Conservation (phyloP, 1,140 invertebrate species). For the Pogonomyrmex barbatus region DNA sequence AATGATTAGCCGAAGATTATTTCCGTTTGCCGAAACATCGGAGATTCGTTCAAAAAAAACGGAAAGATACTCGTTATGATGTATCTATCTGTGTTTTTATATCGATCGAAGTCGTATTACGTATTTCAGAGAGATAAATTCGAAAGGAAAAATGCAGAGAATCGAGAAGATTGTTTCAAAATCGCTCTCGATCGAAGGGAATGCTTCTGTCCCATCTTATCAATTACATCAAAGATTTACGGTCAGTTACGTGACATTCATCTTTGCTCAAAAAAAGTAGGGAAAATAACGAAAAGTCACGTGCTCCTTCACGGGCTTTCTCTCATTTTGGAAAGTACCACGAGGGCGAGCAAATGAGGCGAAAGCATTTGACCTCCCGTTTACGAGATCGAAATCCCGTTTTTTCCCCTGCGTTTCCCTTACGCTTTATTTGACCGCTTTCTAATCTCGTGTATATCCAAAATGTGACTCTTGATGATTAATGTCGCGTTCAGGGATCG, state of each 20-base stretch:
- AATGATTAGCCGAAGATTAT: no score
- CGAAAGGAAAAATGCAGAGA: background rate
- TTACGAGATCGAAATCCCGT: slow-evolving; percentile 27
- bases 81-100: background rate
- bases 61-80: background rate
- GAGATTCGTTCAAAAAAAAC: no score
- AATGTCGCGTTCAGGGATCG: background rate
- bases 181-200: background rate
- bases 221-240: slow-evolving; percentile 24
- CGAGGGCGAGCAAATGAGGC: slow-evolving; percentile 35
- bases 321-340: slow-evolving; percentile 46
- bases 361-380: background rate
- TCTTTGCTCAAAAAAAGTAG: slow-evolving; percentile 8
- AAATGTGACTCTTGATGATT: background rate
- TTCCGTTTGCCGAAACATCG: no score
- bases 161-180: background rate
- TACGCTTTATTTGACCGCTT: background rate
- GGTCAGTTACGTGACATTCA: slow-evolving; percentile 34
- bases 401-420: background rate
- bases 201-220: background rate
- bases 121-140: background rate
- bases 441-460: slow-evolving; percentile 23
- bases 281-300: background rate
- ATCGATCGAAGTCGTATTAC: background rate
- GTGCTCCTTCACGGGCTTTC: background rate